These are phyloP conservation scores for Phengaris alcon DNA, from an alignment of 2,888 invertebrate genomes.

Conservation along the genomic window DNA sequence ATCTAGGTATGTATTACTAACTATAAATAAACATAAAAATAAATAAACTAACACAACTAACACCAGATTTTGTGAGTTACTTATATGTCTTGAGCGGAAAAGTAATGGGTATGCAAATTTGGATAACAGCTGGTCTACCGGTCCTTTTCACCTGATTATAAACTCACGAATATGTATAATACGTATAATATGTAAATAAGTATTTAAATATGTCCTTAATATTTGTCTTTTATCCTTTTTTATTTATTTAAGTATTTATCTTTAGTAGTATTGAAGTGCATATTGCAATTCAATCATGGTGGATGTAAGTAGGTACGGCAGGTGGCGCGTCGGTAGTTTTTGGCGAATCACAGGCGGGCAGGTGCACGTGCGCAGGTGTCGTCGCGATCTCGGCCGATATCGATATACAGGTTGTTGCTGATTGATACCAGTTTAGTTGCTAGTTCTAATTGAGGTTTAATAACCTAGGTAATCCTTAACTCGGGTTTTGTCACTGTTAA, in stretches of 20 bases:
- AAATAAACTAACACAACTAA: neutral
- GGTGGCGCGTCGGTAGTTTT: constrained; percentile 66
- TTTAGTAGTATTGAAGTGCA: neutral
- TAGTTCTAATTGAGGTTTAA: too few relatives aligned
- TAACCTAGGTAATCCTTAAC: too few relatives aligned
- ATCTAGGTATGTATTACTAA: too few relatives aligned
- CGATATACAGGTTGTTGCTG: constrained; percentile 54
- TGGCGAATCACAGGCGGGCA: constrained; percentile 74
- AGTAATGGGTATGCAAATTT: constrained; percentile 11
- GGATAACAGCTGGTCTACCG: neutral
- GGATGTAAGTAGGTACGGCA: constrained; percentile 48
- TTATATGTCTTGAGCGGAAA: neutral
- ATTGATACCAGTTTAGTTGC: constrained; percentile 30
- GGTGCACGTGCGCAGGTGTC: constrained; percentile 68
- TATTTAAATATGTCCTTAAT: neutral
- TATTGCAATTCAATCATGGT: constrained; percentile 13
- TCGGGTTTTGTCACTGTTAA: too few relatives aligned
- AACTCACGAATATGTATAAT: neutral
- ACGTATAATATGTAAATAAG: neutral
- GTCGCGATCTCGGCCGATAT: constrained; percentile 66
- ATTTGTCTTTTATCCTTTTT: neutral
- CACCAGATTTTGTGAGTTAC: neutral
- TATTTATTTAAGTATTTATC: neutral
- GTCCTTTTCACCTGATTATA: constrained; percentile 9
- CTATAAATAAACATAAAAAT: too few relatives aligned